phyloP scores from a whole-genome alignment of 1,140 invertebrate species.

The Tetramorium alpestre region DNA sequence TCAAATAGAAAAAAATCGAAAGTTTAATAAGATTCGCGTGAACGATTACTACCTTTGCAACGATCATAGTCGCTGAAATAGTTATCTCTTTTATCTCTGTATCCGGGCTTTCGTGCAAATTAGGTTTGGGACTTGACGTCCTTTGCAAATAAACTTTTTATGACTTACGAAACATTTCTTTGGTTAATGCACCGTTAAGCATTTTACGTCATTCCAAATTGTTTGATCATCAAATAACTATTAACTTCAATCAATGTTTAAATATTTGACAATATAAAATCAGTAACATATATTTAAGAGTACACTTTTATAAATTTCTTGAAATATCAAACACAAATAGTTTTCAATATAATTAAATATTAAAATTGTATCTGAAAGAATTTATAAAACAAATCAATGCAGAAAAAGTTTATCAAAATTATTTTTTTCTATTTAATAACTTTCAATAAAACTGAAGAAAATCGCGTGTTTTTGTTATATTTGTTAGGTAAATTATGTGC shows the following conservation, averaged over 20 bases:
- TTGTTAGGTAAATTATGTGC: background rate
- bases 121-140: slow-evolving; percentile 14
- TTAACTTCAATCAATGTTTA: background rate
- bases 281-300: background rate
- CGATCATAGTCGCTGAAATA: background rate
- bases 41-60: slow-evolving; percentile 10
- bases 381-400: background rate
- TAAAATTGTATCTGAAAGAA: background rate
- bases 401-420: background rate
- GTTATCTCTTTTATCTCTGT: slow-evolving; percentile 3
- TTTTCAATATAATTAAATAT: background rate
- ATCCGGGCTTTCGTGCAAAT: background rate
- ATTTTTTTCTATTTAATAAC: background rate
- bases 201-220: background rate
- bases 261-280: slow-evolving; percentile 1
- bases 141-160: slow-evolving; percentile 33
- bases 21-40: slow-evolving; percentile 15
- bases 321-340: background rate
- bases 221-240: background rate
- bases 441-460: background rate
- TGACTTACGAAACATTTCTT: background rate
- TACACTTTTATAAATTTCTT: background rate
- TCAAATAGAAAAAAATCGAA: slow-evolving; percentile 1
- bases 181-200: background rate
- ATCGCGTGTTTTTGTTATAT: background rate